Percentiles rank a stretch among this genome's conserved stretches.
phyloP scores from a whole-genome alignment of 2,113 vertebrate genomes.

The Vulpes lagopus region DNA sequence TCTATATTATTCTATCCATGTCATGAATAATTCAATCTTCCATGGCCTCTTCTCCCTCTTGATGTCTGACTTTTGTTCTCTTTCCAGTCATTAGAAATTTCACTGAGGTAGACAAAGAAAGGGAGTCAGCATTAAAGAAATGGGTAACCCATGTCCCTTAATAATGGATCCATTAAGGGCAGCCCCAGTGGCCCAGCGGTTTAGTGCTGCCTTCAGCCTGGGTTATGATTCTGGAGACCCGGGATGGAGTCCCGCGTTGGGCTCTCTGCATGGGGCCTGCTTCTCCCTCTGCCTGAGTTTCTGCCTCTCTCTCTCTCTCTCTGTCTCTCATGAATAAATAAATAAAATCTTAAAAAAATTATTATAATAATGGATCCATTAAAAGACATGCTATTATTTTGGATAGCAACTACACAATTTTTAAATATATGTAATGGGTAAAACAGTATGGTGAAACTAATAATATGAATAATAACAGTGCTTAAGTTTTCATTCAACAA shows the following conservation, averaged over 20 bases:
- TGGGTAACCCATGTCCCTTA: background rate
- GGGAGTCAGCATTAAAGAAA: background rate
- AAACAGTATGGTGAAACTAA: background rate
- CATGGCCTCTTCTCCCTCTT: background rate
- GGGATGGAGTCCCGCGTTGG: no score
- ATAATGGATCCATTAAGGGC: background rate
- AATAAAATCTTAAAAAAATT: no score
- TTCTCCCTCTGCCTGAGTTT: no score
- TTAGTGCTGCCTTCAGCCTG: no score
- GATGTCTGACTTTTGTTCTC: background rate
- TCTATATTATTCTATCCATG: background rate
- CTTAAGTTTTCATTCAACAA: background rate
- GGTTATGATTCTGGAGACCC: no score
- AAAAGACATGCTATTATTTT: background rate
- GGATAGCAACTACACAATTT: background rate
- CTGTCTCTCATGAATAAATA: no score
- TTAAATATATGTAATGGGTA: background rate
- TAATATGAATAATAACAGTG: background rate
- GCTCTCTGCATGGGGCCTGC: no score
- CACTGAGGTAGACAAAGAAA: background rate
- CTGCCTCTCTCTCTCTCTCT: no score
- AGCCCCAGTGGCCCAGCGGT: no score
- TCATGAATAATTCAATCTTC: background rate
- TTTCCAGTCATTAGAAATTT: slow-evolving; percentile 51
- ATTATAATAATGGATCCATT: background rate